Base-by-base conservation (phyloP, 2,113 vertebrate species). In the Heterochromis multidens region DNA sequence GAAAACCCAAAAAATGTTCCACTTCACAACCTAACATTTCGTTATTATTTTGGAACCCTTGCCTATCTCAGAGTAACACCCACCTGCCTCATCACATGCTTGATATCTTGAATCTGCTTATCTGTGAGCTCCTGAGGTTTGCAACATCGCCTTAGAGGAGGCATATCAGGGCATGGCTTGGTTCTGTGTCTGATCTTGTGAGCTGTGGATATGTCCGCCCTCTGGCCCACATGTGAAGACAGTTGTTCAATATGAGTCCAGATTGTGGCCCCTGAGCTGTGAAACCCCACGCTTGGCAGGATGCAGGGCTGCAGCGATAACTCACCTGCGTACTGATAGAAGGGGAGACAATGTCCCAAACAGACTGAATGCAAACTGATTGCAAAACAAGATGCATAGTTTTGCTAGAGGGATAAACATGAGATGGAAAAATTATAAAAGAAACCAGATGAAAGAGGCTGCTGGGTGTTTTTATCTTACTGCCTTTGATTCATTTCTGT, bases 211-310 rank as follows among this genome's bases (percentile, higher is more conserved):
- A 84, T 76, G 84, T 84, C 89, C 78, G 87, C 89, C 89, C 87
- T 88, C 52, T 49, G 82, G 90, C 93, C 94, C 92, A 70, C 87
- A 93, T 92, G 65, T 63, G 80, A 74, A 87, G 91, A 92, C 91
- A 88, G 31, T 76, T 84, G 89, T 29, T 72, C 72, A 43, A 76
- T 67, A 25, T 17, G 5, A 80, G 87, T 88, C 83, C 89, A 88
- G 95, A 96, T 95, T 95, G 93, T 57, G 87, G 87, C 87, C 83
- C 67, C 84, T 80, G 91, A 96, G 94, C 95, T 96, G 96, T 95
- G 95, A 96, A 96, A 95, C 87, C 87, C 94, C 94, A 95, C 92
- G 94, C 94, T 95, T 93, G 93, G 87, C 90, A 93, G 85, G 93
- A 95, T 91, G 89, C 90, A 88, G 84, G 82, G 81, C 90, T 88